phyloP scores from a whole-genome alignment of 2,797 vertebrate species.

The Sorex maritimensis region DNA sequence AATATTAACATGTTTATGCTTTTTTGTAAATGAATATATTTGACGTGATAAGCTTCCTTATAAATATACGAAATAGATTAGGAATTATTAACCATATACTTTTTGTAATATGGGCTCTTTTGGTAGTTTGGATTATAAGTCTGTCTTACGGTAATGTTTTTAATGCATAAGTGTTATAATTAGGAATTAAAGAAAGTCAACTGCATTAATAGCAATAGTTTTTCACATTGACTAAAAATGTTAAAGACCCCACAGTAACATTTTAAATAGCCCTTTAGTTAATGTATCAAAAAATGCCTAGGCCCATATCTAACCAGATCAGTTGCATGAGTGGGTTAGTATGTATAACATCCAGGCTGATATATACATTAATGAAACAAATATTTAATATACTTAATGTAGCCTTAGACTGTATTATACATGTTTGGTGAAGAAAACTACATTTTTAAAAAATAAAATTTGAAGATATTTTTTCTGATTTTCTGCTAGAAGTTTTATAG shows the following conservation, averaged over 20 bases:
- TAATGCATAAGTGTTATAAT: slow-evolving; percentile 59
- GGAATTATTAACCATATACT: too few relatives aligned
- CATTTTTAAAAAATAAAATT: background rate
- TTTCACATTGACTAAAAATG: background rate
- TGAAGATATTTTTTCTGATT: background rate
- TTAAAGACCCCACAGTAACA: slow-evolving; percentile 41
- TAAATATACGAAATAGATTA: slow-evolving; percentile 7
- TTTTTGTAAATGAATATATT: slow-evolving; percentile 35
- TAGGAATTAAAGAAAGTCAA: slow-evolving; percentile 16
- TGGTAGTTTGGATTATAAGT: background rate
- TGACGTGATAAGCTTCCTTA: slow-evolving; percentile 32
- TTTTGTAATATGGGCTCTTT: background rate
- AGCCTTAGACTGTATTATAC: slow-evolving; percentile 63
- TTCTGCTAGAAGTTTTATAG: background rate
- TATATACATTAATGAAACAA: background rate
- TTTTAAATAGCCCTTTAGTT: slow-evolving; percentile 74
- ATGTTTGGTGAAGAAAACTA: background rate
- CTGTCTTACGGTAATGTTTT: slow-evolving; percentile 34
- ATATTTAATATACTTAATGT: background rate
- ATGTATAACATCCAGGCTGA: slow-evolving; percentile 22
- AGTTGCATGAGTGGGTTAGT: background rate
- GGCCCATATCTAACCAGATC: slow-evolving; percentile 1
- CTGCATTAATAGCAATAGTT: slow-evolving; percentile 41
- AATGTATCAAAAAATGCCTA: slow-evolving; percentile 55
- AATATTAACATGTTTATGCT: slow-evolving; percentile 26